phyloP scores from a whole-genome alignment of 2,797 vertebrate genomes.

The Garrulus glandarius region DNA sequence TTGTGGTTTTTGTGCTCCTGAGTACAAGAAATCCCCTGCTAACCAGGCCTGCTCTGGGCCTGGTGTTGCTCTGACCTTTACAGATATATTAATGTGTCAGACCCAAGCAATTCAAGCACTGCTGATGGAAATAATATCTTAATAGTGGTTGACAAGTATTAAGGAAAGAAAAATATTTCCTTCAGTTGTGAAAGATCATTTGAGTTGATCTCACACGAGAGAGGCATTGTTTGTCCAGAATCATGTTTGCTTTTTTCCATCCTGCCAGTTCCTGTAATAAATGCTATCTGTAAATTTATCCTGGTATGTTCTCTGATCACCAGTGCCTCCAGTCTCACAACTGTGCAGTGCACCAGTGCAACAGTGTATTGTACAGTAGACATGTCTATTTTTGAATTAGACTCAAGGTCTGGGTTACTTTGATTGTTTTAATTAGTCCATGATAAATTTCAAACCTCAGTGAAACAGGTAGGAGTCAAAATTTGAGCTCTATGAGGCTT shows the following conservation, averaged over 20 bases:
- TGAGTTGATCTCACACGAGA: neutral
- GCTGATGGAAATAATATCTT: neutral
- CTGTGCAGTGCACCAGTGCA: too few species aligned
- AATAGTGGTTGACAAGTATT: neutral
- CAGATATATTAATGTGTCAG: neutral
- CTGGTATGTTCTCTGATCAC: neutral
- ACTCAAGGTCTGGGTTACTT: neutral
- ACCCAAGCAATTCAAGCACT: neutral
- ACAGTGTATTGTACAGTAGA: rapidly evolving
- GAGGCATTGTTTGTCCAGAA: neutral
- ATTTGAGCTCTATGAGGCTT: neutral
- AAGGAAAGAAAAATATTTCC: neutral
- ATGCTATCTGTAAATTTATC: neutral
- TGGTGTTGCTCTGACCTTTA: neutral
- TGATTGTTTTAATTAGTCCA: neutral
- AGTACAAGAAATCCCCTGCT: neutral
- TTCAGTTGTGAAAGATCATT: neutral
- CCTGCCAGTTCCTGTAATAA: neutral
- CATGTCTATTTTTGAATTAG: rapidly evolving
- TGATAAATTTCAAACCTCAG: neutral
- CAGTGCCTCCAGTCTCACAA: neutral
- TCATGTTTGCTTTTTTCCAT: neutral
- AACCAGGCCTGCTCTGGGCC: neutral
- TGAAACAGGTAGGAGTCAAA: neutral
- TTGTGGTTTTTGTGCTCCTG: neutral